Percentiles rank a stretch among this genome's conserved stretches.
phyloP scores from a whole-genome alignment of 2,888 invertebrate species.

The Leucophora obtusa region DNA sequence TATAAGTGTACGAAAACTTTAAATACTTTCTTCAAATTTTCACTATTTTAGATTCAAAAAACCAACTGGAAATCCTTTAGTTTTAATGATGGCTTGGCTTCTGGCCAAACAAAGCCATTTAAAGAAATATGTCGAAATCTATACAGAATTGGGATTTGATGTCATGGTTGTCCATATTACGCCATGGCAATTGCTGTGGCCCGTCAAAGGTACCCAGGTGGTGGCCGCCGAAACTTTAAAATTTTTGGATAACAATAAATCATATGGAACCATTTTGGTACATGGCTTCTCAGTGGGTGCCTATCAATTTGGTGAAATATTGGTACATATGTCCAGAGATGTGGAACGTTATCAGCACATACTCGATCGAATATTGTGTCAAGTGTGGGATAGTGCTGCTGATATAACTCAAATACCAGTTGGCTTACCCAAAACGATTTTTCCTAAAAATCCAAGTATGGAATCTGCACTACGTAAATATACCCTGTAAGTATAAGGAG shows the following conservation, averaged over 20 bases:
- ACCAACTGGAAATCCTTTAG: slow-evolving; percentile 84
- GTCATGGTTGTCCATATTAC: slow-evolving; percentile 88
- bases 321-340: slow-evolving; percentile 82
- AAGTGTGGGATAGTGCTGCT: slow-evolving; percentile 93
- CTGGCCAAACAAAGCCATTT: slow-evolving; percentile 90
- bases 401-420: slow-evolving; percentile 86
- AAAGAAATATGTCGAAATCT: slow-evolving; percentile 89
- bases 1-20: neutral
- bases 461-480: slow-evolving; percentile 84
- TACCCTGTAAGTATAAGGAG: slow-evolving; percentile 81
- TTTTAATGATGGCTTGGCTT: slow-evolving; percentile 91
- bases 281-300: slow-evolving; percentile 96
- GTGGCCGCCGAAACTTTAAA: slow-evolving; percentile 87
- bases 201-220: slow-evolving; percentile 89
- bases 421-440: slow-evolving; percentile 84
- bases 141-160: slow-evolving; percentile 91
- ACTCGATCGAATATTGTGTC: slow-evolving; percentile 85
- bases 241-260: slow-evolving; percentile 84
- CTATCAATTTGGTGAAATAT: slow-evolving; percentile 91
- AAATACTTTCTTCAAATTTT: neutral
- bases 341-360: slow-evolving; percentile 79
- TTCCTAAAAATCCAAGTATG: slow-evolving; percentile 85
- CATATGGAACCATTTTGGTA: slow-evolving; percentile 83
- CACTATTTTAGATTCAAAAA: slow-evolving; percentile 79
- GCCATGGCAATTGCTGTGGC: slow-evolving; percentile 93